A percentile compares a stretch with the other conserved stretches of the same genome.
These are phyloP conservation scores for Drosophila hawaiiensis DNA, from an alignment of 2,888 invertebrate species.

Conservation along the genomic window DNA sequence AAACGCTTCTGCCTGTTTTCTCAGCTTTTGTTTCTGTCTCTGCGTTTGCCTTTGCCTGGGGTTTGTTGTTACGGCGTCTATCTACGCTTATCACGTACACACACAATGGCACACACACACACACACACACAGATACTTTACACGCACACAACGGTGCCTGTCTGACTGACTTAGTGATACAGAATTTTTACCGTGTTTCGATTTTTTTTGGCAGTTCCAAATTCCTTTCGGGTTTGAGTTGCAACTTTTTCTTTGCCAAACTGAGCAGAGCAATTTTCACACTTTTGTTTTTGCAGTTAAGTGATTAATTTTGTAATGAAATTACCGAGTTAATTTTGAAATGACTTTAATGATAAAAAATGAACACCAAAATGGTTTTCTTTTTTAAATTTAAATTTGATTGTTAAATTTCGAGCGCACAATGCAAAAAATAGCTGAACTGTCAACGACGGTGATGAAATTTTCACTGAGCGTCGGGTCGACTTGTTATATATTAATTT, in stretches of 20 bases:
- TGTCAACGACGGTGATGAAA: constrained; percentile 84
- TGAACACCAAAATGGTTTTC: constrained; percentile 38
- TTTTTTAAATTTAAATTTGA: constrained; percentile 41
- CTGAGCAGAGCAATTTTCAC: constrained; percentile 15
- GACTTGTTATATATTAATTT: constrained; percentile 69
- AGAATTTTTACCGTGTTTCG: constrained; percentile 80
- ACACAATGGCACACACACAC: constrained; percentile 43
- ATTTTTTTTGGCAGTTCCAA: constrained; percentile 67
- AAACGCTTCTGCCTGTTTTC: constrained; percentile 38
- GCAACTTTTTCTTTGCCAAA: constrained; percentile 9
- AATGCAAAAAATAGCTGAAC: constrained; percentile 71
- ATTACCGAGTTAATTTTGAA: constrained; percentile 6
- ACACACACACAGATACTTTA: constrained; percentile 25
- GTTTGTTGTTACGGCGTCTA: constrained; percentile 74
- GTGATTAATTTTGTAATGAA: constrained; percentile 7
- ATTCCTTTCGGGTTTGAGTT: constrained; percentile 31
- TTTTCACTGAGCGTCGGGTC: constrained; percentile 82
- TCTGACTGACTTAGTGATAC: constrained; percentile 72
- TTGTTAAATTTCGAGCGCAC: constrained; percentile 48
- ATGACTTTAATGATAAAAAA: constrained; percentile 37
- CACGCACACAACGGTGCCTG: constrained; percentile 36
- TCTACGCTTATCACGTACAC: constrained; percentile 69
- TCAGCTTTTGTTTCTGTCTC: constrained; percentile 1
- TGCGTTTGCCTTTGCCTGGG: constrained; percentile 40
- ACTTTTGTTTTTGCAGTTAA: constrained; percentile 11